Evolutionary conservation across 1,140 invertebrate species (phyloP).

Genomic region (Eupristina koningsbergeri): DNA sequence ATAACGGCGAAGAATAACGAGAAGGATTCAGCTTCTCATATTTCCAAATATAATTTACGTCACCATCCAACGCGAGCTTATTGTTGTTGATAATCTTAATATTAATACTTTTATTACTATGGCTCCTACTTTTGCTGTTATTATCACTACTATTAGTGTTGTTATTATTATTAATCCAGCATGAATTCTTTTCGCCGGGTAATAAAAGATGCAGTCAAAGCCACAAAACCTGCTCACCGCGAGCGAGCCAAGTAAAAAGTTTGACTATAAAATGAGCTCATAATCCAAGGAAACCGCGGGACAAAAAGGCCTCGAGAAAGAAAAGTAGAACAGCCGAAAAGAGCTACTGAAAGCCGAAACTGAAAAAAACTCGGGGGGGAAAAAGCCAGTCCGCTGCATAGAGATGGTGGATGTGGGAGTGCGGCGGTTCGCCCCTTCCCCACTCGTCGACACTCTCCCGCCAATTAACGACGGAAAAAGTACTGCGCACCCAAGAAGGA

Average conservation of each 20-base stretch:
- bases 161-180: neutral
- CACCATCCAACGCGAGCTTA: too few relatives aligned
- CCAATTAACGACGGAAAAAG: slow-evolving; percentile 63
- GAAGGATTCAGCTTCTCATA: neutral
- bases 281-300: slow-evolving; percentile 16
- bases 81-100: neutral
- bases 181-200: neutral
- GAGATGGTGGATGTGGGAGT: neutral
- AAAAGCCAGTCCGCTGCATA: slow-evolving; percentile 5
- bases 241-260: neutral
- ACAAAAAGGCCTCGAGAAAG: neutral
- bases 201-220: slow-evolving; percentile 11
- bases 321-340: neutral
- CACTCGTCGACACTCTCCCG: slow-evolving; percentile 41
- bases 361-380: neutral
- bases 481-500: slow-evolving; percentile 6
- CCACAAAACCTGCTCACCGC: slow-evolving; percentile 8
- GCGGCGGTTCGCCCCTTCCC: slow-evolving; percentile 15
- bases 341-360: slow-evolving; percentile 13
- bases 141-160: neutral
- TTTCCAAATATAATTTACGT: neutral
- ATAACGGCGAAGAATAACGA: neutral
- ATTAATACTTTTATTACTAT: neutral
- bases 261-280: slow-evolving; percentile 2
- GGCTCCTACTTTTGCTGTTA: neutral